These are phyloP conservation scores for Cricetomys ansorgei DNA, from an alignment of 2,113 vertebrate species.

Conservation along the genomic window DNA sequence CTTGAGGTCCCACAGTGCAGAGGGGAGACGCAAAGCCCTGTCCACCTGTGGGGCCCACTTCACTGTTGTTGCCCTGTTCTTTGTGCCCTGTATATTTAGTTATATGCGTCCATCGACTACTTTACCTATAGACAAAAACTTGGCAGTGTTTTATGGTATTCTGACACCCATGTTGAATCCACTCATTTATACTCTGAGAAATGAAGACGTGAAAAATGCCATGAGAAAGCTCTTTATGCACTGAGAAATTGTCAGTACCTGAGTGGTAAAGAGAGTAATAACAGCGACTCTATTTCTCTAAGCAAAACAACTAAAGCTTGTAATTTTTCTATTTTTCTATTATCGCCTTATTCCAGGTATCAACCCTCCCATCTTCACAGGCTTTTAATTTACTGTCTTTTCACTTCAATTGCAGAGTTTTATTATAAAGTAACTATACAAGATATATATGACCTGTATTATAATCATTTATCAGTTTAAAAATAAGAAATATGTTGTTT, in stretches of 20 bases:
- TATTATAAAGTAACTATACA: not conserved
- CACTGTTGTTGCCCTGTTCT: conserved; percentile 57
- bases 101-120: not conserved
- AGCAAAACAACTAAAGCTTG: not conserved
- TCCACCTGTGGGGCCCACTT: conserved; percentile 54
- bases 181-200: conserved; percentile 12
- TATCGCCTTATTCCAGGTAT: not conserved
- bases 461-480: not conserved
- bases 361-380: not conserved
- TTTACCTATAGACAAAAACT: conserved; percentile 58
- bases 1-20: conserved; percentile 39
- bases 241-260: not conserved
- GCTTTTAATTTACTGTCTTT: not conserved
- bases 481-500: not conserved
- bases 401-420: not conserved
- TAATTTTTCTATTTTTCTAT: not conserved
- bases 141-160: conserved; percentile 75
- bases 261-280: not conserved
- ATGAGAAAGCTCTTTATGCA: conserved; percentile 40
- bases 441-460: not conserved
- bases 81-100: conserved; percentile 69
- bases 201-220: conserved; percentile 44
- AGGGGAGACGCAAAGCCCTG: not conserved
- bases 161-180: conserved; percentile 77
- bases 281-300: not conserved